phyloP scores from a whole-genome alignment of 2,797 vertebrate species.

The Hippopotamyrus pictus region DNA sequence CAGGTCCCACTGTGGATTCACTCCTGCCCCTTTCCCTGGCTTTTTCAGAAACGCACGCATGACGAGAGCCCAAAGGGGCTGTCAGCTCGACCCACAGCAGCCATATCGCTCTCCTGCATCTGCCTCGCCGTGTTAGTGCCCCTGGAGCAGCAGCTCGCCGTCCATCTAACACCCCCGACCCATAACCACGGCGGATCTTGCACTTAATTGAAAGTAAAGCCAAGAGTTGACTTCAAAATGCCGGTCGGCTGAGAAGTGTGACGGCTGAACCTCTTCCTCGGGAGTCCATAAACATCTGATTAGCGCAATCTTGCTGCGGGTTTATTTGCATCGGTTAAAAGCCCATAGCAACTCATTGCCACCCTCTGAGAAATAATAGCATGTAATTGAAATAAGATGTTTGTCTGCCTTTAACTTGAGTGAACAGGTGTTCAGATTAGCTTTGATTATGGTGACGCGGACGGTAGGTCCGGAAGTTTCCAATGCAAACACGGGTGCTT shows the following conservation, averaged over 20 bases:
- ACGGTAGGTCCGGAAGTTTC: not conserved
- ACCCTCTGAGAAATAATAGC: constrained; percentile 41
- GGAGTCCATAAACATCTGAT: constrained; percentile 29
- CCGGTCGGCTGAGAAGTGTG: not conserved
- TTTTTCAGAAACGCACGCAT: not conserved
- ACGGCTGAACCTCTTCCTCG: not conserved
- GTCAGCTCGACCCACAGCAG: not conserved
- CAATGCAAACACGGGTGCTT: not conserved
- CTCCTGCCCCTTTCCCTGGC: not conserved
- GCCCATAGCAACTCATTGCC: constrained; percentile 33
- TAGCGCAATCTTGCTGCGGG: constrained; percentile 31
- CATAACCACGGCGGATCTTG: not conserved
- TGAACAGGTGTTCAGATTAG: constrained; percentile 29
- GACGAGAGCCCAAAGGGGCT: not conserved
- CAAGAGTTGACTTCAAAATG: not conserved
- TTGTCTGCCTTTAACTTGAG: constrained; percentile 24
- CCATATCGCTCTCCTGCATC: not conserved
- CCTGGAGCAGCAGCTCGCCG: not conserved
- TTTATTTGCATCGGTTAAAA: constrained; percentile 30
- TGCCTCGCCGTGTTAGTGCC: not conserved
- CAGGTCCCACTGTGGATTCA: not conserved
- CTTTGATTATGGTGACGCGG: constrained; percentile 19
- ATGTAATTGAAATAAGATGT: constrained; percentile 33
- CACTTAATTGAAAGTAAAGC: not conserved
- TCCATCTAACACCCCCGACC: not conserved